phyloP scores from a whole-genome alignment of 2,888 invertebrate species.

The Artemia sinica region DNA sequence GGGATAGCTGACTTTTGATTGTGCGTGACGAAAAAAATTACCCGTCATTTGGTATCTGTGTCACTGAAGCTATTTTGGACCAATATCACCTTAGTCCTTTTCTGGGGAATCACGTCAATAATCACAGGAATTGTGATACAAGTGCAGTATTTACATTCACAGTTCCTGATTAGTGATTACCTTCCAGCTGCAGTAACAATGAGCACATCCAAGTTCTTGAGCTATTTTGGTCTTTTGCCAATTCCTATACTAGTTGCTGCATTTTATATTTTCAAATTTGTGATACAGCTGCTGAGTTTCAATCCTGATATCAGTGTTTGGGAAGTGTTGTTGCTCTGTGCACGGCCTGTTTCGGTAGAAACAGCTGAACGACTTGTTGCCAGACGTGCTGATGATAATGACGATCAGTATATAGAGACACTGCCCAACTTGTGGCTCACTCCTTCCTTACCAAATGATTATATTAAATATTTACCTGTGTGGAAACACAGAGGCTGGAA shows the following conservation, averaged over 20 bases:
- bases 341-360: slow-evolving; percentile 17
- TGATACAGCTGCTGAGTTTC: neutral
- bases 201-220: neutral
- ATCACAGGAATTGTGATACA: neutral
- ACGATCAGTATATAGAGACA: slow-evolving; percentile 33
- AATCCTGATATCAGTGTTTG: slow-evolving; percentile 2
- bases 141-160: slow-evolving; percentile 2
- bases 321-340: slow-evolving; percentile 9
- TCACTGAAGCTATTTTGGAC: slow-evolving; percentile 1
- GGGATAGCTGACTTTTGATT: neutral
- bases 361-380: slow-evolving; percentile 16
- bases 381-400: slow-evolving; percentile 28
- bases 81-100: neutral
- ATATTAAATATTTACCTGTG: slow-evolving; percentile 35
- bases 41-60: slow-evolving; percentile 3
- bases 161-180: neutral
- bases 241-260: slow-evolving; percentile 5
- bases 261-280: neutral
- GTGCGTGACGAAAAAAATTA: neutral
- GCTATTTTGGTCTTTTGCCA: slow-evolving; percentile 4
- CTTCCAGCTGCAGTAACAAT: neutral
- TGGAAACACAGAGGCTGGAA: slow-evolving; percentile 32
- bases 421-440: slow-evolving; percentile 35
- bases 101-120: slow-evolving; percentile 5
- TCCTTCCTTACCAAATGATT: slow-evolving; percentile 33